A percentile compares a stretch with the other conserved stretches of the same genome.
phyloP scores from a whole-genome alignment of 2,797 vertebrate species.

The Sphenopsis melanotis region DNA sequence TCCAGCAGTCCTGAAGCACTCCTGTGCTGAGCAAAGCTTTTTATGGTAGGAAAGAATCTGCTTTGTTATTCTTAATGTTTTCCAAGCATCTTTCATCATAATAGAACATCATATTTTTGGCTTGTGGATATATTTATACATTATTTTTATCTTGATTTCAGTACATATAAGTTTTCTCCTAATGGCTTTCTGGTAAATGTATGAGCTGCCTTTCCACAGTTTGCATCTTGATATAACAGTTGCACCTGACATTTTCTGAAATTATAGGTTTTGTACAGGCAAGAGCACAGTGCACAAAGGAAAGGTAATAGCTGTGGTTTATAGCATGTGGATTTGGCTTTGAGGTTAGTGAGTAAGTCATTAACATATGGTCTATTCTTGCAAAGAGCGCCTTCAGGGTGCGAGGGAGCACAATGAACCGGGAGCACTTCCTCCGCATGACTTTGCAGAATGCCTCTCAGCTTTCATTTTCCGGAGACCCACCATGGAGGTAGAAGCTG shows the following conservation, averaged over 20 bases:
- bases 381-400: background rate
- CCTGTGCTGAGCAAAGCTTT: constrained; percentile 8
- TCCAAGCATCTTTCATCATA: background rate
- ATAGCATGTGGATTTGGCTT: background rate
- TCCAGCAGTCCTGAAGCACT: constrained; percentile 18
- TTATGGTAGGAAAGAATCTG: constrained; percentile 25
- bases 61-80: constrained; percentile 17
- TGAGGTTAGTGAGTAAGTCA: background rate
- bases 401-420: background rate
- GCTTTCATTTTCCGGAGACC: background rate
- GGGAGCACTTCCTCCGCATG: background rate
- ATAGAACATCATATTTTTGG: background rate
- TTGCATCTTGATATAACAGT: background rate
- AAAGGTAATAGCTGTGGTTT: background rate
- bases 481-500: background rate
- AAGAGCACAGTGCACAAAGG: background rate
- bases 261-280: background rate
- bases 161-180: background rate
- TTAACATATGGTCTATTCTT: constrained; percentile 5
- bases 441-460: background rate
- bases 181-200: background rate
- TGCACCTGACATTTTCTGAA: constrained; percentile 4
- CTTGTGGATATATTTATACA: background rate
- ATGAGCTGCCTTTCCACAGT: background rate
- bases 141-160: constrained; percentile 11